Conservation (phyloP, 1,140 invertebrate genomes). For the Drosophila nasuta region DNA sequence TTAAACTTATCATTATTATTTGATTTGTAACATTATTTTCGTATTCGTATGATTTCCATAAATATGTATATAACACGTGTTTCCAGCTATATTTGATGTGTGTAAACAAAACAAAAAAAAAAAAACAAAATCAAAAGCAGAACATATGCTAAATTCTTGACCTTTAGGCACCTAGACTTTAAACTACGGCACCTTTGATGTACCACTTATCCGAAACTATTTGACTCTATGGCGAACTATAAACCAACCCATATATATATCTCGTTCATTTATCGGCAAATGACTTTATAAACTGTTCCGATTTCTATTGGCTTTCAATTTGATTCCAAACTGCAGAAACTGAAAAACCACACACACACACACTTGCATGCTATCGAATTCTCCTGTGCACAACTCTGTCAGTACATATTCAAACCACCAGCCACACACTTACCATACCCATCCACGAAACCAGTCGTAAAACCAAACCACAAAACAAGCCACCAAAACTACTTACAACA, state of each 20-base stretch:
- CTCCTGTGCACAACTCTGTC: slow-evolving; percentile 53
- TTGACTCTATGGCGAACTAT: slow-evolving; percentile 1
- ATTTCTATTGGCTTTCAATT: slow-evolving; percentile 36
- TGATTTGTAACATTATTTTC: slow-evolving; percentile 22
- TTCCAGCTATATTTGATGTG: slow-evolving; percentile 53
- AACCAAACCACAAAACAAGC: slow-evolving; percentile 39
- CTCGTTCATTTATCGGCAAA: slow-evolving; percentile 11
- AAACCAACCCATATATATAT: background rate
- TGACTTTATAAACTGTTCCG: background rate
- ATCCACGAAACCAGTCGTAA: slow-evolving; percentile 52
- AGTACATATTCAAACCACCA: slow-evolving; percentile 28
- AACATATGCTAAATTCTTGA: slow-evolving; percentile 22
- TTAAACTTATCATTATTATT: slow-evolving; percentile 27
- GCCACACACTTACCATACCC: slow-evolving; percentile 55
- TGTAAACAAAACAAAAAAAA: slow-evolving; percentile 43
- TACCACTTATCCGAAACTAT: slow-evolving; percentile 30
- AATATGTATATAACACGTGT: slow-evolving; percentile 44
- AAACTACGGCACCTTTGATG: slow-evolving; percentile 44
- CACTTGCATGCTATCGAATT: slow-evolving; percentile 49
- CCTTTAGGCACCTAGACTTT: slow-evolving; percentile 45
- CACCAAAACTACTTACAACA: slow-evolving; percentile 60
- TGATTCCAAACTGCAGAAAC: slow-evolving; percentile 6
- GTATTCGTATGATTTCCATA: slow-evolving; percentile 48
- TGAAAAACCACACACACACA: slow-evolving; percentile 24
- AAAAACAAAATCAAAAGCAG: slow-evolving; percentile 17